Base-by-base conservation (phyloP, 2,113 vertebrate species). In the Apistogramma diplotaenia region DNA sequence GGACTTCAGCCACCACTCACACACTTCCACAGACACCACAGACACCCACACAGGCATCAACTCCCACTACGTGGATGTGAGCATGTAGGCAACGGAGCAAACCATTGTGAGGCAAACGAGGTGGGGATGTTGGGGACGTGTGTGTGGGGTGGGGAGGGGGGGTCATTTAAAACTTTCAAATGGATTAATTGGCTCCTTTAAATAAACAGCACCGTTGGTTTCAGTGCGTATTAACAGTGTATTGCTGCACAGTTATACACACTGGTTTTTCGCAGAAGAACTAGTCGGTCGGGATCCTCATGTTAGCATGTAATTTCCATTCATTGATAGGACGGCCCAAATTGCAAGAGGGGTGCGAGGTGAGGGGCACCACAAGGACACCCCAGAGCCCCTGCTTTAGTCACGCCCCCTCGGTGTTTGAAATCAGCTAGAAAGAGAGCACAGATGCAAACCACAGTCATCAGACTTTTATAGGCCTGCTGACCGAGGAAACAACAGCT, bases 71-170 rank as follows among this genome's bases (percentile, higher is more conserved):
- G 21, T 7, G 62, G 1, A 46, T 46, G 62, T 49, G 40, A 46
- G 40, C 23, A 0, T 27, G 62, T 1, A 67, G 40, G 23, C 62
- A 67, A 46, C 2, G 23, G 62, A 67, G 40, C 40, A 67, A 67
- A 67, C 62, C 62, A 67, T 67, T 67, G 62, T 67, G 62, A 67
- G 40, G 23, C 23, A 67, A 54, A 67, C 27, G 18, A 40, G 8
- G 40, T 67, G 6, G 62, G 62, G 18, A 15, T 46, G 35, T 11
- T 11, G 35, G 33, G 59, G 33, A 33, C 7, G 33, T 35, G 33
- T 35, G 8, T 35, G 33, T 35, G 33, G 33, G 1, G 33, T 8
- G 33, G 7, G 37, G 33, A 5, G 49, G 18, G 18, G 49, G 49
- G 8, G 19, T 19, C 40, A 27, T 19, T 23, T 46, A 23, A 46